Base-by-base conservation (phyloP, 2,888 invertebrate species). In the Mongoloraphidia duomilia region DNA sequence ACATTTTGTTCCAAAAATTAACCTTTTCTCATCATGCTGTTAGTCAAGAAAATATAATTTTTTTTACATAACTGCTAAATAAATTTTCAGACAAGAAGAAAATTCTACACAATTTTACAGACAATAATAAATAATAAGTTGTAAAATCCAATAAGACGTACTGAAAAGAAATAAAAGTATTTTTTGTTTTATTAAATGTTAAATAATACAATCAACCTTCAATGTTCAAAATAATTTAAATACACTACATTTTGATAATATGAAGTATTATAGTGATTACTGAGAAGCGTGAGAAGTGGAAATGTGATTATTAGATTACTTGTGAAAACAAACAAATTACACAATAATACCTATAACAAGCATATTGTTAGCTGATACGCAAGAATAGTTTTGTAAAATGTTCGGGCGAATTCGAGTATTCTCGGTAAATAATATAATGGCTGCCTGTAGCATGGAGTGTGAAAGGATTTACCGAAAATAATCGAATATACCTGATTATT, bases 181-280 rank as follows among this genome's bases (percentile, higher is more conserved):
- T n/a, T 17, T 41, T n/a, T 26, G 14, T 41, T 41, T 41, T 12
- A 41, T 41, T 38, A 41, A 41, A 17, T 17, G 26, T 11, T 44
- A 33, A 10, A 34, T 34, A 34, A 26, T 34, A 44, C 44, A 44
- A 44, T 44, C 44, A 44, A 44, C 44, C 44, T 44, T 34, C 44
- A 44, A 44, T 17, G 17, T 39, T 39, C 17, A 12, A 39, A 8
- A 10, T 39, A 26, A 26, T 26, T 41, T 41, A 41, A 38, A 38
- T 13, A 38, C 13, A 13, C 12, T 38, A n/a, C 13, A n/a, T n/a
- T 38, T 38, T n/a, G n/a, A 26, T 14, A 41, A 14, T 26, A 41
- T 6, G 41, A 17, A 12, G 38, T 38, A 38, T 38, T 6, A 26
- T 26, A 26, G 26, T 26, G 26, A 26, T 26, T 26, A 26, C 5